Percentiles rank a stretch among this genome's conserved stretches.
These are phyloP conservation scores for Lethocerus indicus DNA, from an alignment of 1,140 invertebrate genomes.

Conservation along the genomic window DNA sequence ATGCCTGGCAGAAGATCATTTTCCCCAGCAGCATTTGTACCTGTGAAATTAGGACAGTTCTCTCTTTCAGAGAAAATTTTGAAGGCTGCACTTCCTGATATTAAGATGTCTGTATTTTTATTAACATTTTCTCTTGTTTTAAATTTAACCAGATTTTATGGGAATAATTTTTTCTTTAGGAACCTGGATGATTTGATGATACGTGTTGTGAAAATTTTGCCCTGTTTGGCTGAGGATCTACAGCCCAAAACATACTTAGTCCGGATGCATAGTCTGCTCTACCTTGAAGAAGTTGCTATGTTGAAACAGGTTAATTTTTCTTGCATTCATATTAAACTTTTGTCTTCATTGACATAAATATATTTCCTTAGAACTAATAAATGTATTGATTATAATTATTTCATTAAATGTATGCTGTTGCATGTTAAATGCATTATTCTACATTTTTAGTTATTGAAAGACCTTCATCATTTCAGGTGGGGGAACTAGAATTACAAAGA, in stretches of 20 bases:
- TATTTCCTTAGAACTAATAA: not conserved
- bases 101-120: slow-evolving; percentile 1
- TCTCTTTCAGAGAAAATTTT: not conserved
- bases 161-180: not conserved
- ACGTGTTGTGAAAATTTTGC: slow-evolving; percentile 1
- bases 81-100: slow-evolving; percentile 1
- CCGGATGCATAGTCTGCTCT: slow-evolving; percentile 3
- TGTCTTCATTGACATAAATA: not conserved
- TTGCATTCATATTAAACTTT: not conserved
- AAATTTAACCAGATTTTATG: not conserved
- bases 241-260: not conserved
- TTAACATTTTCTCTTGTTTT: not conserved
- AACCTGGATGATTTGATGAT: slow-evolving; percentile 3
- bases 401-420: not conserved
- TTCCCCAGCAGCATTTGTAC: slow-evolving; percentile 3
- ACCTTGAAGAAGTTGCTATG: slow-evolving; percentile 6
- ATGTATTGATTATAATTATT: not conserved
- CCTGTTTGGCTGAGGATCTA: not conserved
- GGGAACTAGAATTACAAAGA: slow-evolving; percentile 1
- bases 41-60: slow-evolving; percentile 6
- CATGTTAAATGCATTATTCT: not conserved
- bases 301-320: not conserved
- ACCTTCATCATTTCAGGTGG: not conserved
- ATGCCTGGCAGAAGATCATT: slow-evolving; percentile 6
- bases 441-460: no score